Percentiles rank a stretch among this genome's conserved stretches.
These are phyloP conservation scores for Myotis findleyi DNA, from an alignment of 2,797 vertebrate species.

Conservation along the genomic window DNA sequence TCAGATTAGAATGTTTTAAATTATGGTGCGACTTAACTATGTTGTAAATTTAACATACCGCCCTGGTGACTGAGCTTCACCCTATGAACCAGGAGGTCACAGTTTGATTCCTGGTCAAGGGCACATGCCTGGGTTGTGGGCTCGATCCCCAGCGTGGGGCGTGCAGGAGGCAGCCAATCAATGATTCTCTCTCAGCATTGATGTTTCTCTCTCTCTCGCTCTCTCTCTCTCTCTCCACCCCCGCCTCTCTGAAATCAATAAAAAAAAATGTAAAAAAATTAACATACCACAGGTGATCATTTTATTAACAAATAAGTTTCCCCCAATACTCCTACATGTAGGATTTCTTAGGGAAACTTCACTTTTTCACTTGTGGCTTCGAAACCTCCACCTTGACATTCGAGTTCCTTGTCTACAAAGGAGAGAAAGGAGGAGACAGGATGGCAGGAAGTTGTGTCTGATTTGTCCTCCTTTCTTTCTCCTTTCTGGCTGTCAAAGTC, in stretches of 20 bases:
- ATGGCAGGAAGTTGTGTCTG: neutral
- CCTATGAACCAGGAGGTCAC: too few species aligned
- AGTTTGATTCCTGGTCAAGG: too few species aligned
- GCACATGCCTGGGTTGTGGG: too few species aligned
- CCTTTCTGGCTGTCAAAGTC: neutral
- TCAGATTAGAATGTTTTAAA: neutral
- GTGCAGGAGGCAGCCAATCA: too few species aligned
- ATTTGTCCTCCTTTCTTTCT: neutral
- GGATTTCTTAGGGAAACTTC: neutral
- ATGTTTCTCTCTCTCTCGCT: too few species aligned
- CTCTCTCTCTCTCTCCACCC: too few species aligned
- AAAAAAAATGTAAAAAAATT: neutral
- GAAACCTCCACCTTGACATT: neutral
- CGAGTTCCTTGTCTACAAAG: neutral
- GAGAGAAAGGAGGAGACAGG: neutral
- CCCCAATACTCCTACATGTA: neutral
- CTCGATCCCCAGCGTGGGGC: too few species aligned
- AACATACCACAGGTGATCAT: neutral
- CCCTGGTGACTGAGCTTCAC: too few species aligned
- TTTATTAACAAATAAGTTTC: constrained; percentile 35
- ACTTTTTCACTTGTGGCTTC: neutral
- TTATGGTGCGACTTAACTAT: neutral
- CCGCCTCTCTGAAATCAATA: too few species aligned
- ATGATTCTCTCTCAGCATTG: too few species aligned
- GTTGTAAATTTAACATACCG: neutral